Evolutionary conservation across 37 sponge, comb jelly and placozoan species (phyloP).

Genomic region (Halisarca cf. caerulea): DNA sequence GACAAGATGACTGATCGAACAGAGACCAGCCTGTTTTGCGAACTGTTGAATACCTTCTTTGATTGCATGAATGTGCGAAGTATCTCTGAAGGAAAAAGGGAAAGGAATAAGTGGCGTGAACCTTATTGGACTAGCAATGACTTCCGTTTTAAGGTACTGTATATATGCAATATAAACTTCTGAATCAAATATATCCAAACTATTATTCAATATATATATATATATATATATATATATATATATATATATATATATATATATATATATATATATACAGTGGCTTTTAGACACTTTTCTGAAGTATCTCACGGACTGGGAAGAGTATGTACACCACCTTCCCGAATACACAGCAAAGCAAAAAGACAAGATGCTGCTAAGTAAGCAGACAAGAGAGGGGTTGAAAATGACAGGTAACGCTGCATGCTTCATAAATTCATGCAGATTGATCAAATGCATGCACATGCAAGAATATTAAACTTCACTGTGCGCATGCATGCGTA

Average conservation of each 20-base stretch:
- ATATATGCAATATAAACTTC: too few relatives aligned
- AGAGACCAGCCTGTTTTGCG: not conserved
- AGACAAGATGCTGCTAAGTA: constrained; percentile 8
- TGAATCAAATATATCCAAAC: too few relatives aligned
- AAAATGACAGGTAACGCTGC: not conserved
- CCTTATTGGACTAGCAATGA: not conserved
- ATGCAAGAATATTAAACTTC: too few relatives aligned
- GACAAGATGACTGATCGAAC: not conserved
- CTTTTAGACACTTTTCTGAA: constrained; percentile 35
- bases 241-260: not conserved
- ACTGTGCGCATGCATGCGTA: too few relatives aligned
- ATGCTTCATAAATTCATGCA: too few relatives aligned
- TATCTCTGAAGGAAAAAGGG: not conserved
- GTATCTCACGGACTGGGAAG: constrained; percentile 47
- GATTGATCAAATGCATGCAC: too few relatives aligned
- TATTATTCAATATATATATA: too few relatives aligned
- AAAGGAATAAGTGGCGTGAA: not conserved
- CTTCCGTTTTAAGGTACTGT: constrained; percentile 11
- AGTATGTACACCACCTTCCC: not conserved
- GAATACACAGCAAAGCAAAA: not conserved
- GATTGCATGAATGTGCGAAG: not conserved
- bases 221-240: too few relatives aligned
- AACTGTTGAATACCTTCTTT: not conserved
- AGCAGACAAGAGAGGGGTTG: not conserved
- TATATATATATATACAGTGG: constrained; percentile 12